A percentile compares a stretch with the other conserved stretches of the same genome.
These are phyloP conservation scores for Eupeodes corollae DNA, from an alignment of 1,140 invertebrate species.

Conservation along the genomic window DNA sequence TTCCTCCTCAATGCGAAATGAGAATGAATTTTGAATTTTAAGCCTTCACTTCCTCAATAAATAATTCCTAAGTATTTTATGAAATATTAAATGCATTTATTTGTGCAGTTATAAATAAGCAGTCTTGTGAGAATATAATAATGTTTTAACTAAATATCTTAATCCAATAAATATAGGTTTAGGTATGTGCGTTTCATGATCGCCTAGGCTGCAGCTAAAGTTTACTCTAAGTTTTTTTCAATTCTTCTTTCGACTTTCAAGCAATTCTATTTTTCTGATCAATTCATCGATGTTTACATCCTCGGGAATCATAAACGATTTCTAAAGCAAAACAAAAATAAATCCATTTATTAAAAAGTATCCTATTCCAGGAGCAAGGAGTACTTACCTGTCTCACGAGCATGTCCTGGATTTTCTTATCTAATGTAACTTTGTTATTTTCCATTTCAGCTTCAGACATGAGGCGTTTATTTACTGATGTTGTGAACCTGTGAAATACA, in stretches of 20 bases:
- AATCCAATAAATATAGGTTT: too few species aligned
- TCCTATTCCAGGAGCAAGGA: not conserved
- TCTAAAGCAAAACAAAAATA: constrained; percentile 1
- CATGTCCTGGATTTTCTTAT: constrained; percentile 10
- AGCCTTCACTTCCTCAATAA: too few species aligned
- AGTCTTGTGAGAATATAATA: too few species aligned
- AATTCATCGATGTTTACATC: constrained; percentile 24
- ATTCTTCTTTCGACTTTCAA: constrained; percentile 6
- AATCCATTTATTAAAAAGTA: not conserved
- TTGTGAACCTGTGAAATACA: constrained; percentile 13
- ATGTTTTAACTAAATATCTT: too few species aligned
- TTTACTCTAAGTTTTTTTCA: too few species aligned
- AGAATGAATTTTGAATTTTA: too few species aligned
- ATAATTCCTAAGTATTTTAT: too few species aligned
- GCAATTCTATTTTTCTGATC: constrained; percentile 17
- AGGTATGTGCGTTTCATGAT: too few species aligned
- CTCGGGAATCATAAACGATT: constrained; percentile 9
- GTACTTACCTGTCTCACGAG: constrained; percentile 10
- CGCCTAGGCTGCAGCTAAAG: too few species aligned
- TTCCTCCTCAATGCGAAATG: too few species aligned
- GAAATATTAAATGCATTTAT: too few species aligned
- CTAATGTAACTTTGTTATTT: constrained; percentile 8
- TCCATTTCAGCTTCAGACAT: constrained; percentile 10
- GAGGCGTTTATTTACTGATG: constrained; percentile 10
- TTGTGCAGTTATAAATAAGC: too few species aligned